Base-by-base conservation (phyloP, 2,888 invertebrate genomes). In the Zelleria hepariella region DNA sequence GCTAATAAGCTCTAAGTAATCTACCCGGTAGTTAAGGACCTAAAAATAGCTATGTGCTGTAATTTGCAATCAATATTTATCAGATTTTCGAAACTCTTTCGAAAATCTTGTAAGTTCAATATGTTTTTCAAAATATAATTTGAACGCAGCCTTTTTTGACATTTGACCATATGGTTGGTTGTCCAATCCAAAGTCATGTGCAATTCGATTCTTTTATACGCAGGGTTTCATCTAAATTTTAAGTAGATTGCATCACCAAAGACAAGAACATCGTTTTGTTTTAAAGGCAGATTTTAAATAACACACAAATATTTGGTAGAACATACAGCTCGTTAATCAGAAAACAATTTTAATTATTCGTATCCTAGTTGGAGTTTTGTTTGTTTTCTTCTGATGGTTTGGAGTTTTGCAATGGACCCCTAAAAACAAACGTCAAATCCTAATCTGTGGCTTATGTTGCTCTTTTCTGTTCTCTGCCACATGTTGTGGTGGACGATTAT, bases 351-450 rank as follows among this genome's bases (percentile, higher is more conserved):
- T n/a, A n/a, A n/a, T n/a, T n/a, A n/a, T n/a, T n/a, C n/a, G n/a
- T n/a, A n/a, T n/a, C n/a, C n/a, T n/a, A n/a, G n/a, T n/a, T n/a
- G n/a, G n/a, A n/a, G n/a, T 26, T 5, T 5, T 26, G 7, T 26
- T 5, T 26, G 7, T 26, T 26, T 26, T 26, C 26, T 7, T 26
- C 26, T 5, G 5, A 10, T 32, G 32, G 32, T 32, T 32, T 32
- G 10, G 32, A 59, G 56, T 60, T 62, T 61, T 61, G 58, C 57
- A 52, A 61, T 61, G 20, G 21, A 51, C 18, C 20, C 51, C 51
- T 8, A 49, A 0, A 10, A 18, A 10, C 51, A 51, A 51, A 51
- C 21, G 51, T 51, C 51, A 51, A 51, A 49, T 20, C 23, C n/a
- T n/a, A 51, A 51, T 0, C 0, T 3, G 1, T 2, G 2, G 8